A percentile compares a stretch with the other conserved stretches of the same genome.
phyloP scores from a whole-genome alignment of 1,140 invertebrate genomes.

The Oreohelix idahoensis region DNA sequence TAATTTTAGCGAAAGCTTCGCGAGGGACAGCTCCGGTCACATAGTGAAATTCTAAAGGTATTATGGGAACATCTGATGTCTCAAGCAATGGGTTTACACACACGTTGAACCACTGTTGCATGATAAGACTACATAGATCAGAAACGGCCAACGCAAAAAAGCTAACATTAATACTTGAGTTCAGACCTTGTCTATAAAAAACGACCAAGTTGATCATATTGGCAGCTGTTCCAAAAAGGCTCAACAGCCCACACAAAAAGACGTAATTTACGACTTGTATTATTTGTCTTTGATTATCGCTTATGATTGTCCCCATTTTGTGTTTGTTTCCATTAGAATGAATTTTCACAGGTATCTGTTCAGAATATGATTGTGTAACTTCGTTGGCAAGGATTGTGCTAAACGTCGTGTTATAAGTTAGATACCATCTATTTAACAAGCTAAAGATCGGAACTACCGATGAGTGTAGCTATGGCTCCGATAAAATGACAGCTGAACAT shows the following conservation, averaged over 20 bases:
- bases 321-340: too few relatives aligned
- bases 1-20: slow-evolving; percentile 93
- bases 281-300: too few relatives aligned
- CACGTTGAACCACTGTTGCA: not conserved
- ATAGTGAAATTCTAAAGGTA: slow-evolving; percentile 64
- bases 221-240: not conserved
- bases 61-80: not conserved
- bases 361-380: too few relatives aligned
- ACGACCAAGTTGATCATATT: not conserved
- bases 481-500: too few relatives aligned
- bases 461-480: too few relatives aligned
- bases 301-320: too few relatives aligned
- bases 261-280: not conserved
- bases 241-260: not conserved
- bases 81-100: not conserved
- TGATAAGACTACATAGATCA: not conserved
- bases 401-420: too few relatives aligned
- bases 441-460: too few relatives aligned
- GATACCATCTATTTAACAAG: too few relatives aligned
- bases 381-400: too few relatives aligned
- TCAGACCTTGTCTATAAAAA: not conserved
- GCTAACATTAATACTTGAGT: not conserved
- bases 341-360: too few relatives aligned
- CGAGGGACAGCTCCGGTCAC: slow-evolving; percentile 81
- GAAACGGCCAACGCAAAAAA: not conserved